phyloP scores from a whole-genome alignment of 2,888 invertebrate genomes.

The Fragum sueziense region DNA sequence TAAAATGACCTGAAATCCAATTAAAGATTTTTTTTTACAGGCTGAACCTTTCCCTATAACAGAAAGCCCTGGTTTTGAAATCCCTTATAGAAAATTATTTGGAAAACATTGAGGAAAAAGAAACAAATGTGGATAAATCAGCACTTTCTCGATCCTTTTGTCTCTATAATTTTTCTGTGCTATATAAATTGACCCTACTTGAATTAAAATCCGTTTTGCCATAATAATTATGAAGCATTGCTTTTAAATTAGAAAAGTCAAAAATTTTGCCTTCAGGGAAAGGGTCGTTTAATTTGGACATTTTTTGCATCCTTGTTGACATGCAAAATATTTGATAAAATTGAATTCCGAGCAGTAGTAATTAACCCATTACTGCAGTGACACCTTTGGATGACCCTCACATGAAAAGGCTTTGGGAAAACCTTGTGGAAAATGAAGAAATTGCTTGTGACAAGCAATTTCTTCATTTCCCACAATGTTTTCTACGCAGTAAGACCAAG shows the following conservation, averaged over 20 bases:
- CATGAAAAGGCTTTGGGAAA: background rate
- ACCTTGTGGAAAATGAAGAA: background rate
- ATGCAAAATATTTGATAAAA: background rate
- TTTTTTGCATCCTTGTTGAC: too few species aligned
- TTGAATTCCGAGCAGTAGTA: background rate
- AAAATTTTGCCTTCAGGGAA: too few species aligned
- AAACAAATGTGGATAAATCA: background rate
- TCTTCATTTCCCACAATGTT: conserved; percentile 3
- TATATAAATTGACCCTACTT: too few species aligned
- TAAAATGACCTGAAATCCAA: conserved; percentile 12
- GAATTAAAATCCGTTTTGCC: too few species aligned
- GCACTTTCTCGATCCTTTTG: background rate
- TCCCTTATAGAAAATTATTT: background rate
- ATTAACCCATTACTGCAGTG: too few species aligned
- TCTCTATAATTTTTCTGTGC: background rate
- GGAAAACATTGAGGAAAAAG: background rate
- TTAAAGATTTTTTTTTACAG: conserved; percentile 16
- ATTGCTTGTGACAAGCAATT: background rate
- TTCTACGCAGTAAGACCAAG: background rate
- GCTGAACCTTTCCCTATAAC: too few species aligned
- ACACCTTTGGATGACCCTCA: too few species aligned
- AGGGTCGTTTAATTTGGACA: too few species aligned
- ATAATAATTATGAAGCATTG: too few species aligned
- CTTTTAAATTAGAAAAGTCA: too few species aligned
- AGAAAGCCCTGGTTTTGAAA: background rate